These are phyloP conservation scores for Struthio camelus DNA, from an alignment of 2,113 vertebrate genomes.

Conservation along the genomic window DNA sequence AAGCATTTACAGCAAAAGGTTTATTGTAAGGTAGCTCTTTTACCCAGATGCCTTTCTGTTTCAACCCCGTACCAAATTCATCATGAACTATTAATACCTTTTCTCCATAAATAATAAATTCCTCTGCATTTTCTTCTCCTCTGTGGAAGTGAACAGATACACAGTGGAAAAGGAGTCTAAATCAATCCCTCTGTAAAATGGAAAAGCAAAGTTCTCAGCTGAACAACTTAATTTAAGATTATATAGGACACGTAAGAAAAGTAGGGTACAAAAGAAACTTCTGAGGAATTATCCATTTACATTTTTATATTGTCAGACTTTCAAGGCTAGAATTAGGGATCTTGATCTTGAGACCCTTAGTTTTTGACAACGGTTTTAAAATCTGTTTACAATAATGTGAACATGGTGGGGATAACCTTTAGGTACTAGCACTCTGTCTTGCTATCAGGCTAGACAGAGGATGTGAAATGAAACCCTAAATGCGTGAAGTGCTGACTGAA, in stretches of 20 bases:
- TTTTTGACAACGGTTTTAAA: background rate
- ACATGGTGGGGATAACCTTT: background rate
- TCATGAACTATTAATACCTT: background rate
- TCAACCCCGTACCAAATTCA: background rate
- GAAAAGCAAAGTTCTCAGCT: background rate
- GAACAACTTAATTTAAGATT: background rate
- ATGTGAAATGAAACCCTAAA: background rate
- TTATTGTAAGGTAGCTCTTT: background rate
- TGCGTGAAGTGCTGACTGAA: background rate
- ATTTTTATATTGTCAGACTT: fast-evolving
- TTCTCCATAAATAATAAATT: background rate
- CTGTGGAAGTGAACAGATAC: background rate
- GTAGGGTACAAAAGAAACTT: background rate
- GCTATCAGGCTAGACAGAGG: background rate
- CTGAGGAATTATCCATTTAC: background rate
- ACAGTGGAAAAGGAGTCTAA: background rate
- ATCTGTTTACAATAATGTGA: background rate
- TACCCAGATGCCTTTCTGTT: background rate
- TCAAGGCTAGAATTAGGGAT: background rate
- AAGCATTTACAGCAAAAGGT: background rate
- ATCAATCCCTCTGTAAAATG: background rate
- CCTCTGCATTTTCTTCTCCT: background rate
- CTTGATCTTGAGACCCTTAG: background rate
- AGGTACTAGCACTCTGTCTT: background rate
- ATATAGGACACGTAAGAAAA: background rate